Evolutionary conservation across 2,888 invertebrate species (phyloP), one percentile per base, ranked within the genome.

Genomic region (Hanleya hanleyi): DNA sequence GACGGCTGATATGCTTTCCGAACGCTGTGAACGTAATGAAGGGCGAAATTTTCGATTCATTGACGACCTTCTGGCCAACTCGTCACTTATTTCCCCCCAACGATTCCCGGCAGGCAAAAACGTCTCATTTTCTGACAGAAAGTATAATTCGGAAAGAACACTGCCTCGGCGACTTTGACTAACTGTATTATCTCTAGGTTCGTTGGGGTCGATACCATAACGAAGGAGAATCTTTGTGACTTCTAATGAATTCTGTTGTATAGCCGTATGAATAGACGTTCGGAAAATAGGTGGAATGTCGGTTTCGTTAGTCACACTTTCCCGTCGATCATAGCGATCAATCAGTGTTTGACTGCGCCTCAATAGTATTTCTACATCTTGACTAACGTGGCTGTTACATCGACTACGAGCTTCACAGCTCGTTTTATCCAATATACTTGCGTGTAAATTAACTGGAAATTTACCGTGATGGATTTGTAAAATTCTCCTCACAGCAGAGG

Each of bases 241-340:
- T 78, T 93, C 93, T 41, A 92, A 86, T 26, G 93, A 92, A 67
- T 92, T 92, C 85, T 92, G 91, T 77, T 92, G 92, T 66, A 93
- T 92, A n/a, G 93, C 93, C n/a, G 88, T 81, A 87, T 93, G 93
- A 32, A 93, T 88, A 49, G 93, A 92, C 83, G 92, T 92, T 74
- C 90, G 89, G 85, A 92, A 92, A 71, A 92, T 91, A 64, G 91
- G 86, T 3, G 91, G 91, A 50, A 88, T 87, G 41, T 90, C 90
- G 62, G 79, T 81, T 62, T 87, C 88, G 5, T 87, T 83, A 6
- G 84, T 81, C 41, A 70, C 51, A 18, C 84, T 79, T 79, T 89
- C 86, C 72, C 87, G 86, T 70, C 88, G 83, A 73, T 87, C 83
- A 76, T 83, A 87, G 76, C 88, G 83, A 67, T 91, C 89, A 38